A percentile compares a stretch with the other conserved stretches of the same genome.
These are phyloP conservation scores for Hippoglossus hippoglossus DNA, from an alignment of 2,797 vertebrate species.

Conservation along the genomic window DNA sequence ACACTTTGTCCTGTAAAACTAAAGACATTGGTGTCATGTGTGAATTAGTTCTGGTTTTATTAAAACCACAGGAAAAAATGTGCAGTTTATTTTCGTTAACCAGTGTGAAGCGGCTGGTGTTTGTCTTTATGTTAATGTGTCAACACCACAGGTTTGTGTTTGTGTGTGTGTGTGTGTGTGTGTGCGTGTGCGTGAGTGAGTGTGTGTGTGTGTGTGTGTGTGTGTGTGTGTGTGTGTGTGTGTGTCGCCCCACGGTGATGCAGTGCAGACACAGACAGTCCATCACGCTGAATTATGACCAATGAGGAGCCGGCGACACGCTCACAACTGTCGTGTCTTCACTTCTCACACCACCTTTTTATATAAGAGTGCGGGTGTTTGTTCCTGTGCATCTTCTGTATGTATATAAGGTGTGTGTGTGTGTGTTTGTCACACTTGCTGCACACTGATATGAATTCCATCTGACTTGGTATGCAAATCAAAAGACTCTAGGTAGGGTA, in stretches of 20 bases:
- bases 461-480: constrained; percentile 97
- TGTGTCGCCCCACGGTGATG: constrained; percentile 62
- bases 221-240: constrained; percentile 11
- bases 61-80: constrained; percentile 2
- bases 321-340: constrained; percentile 64
- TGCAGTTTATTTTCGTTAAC: constrained; percentile 32
- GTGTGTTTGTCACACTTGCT: constrained; percentile 73
- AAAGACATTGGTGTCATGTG: no score
- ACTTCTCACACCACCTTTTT: constrained; percentile 43
- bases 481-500: constrained; percentile 90
- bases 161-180: constrained; percentile 21
- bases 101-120: constrained; percentile 38
- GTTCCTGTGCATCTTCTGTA: constrained; percentile 26
- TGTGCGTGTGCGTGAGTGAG: constrained; percentile 20
- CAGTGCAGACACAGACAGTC: constrained; percentile 67
- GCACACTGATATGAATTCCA: constrained; percentile 84
- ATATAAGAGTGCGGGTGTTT: constrained; percentile 35
- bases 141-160: constrained; percentile 46
- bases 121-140: constrained; percentile 36
- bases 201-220: constrained; percentile 5
- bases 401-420: constrained; percentile 24
- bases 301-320: constrained; percentile 47
- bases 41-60: no score
- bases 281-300: constrained; percentile 76
- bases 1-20: no score